Evolutionary conservation across 2,113 vertebrate species (phyloP), one percentile per base, ranked within the genome.

Genomic region (Proteles cristata): DNA sequence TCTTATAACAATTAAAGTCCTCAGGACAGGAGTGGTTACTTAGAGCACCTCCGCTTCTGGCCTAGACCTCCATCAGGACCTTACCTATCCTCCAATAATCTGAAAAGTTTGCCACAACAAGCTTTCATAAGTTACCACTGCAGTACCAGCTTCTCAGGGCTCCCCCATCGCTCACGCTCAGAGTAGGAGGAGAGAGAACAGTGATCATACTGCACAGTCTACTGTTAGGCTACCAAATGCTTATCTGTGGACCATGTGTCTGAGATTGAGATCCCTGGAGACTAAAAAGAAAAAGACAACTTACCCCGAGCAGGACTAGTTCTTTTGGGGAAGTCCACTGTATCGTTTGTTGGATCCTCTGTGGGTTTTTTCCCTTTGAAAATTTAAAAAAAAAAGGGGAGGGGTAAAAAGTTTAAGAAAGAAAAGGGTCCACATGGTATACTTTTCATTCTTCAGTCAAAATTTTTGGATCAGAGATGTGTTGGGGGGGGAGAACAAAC

Each of bases 271-370:
- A 50, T 1, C 53, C 31, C 23, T n/a, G 5, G 66, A 93, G 45
- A 65, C 61, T 31, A 33, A 83, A 33, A 88, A 73, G 14, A 53
- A 25, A 0, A 25, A 79, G 19, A 35, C n/a, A 68, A 33, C 77
- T 73, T 98, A 99, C 99, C 99, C 99, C 99, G 99, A 98, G 99
- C 99, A 80, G 99, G 99, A 71, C 98, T 98, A 68, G 98, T 99
- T 98, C 99, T 99, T 99, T 99, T 99, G 97, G 99, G 99, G 98
- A 99, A 99, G 98, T 99, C 99, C 98, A 99, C 99, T 8, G 95
- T 96, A 65, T 99, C 99, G 0, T 98, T 96, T 88, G 97, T 96
- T 55, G 98, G 83, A 74, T 99, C 99, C 79, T 99, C 99, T 4
- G 98, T 90, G 12, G 99, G 99, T 98, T 99, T 99, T 98, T 98